Base-by-base conservation (phyloP, 2,888 invertebrate species). In the Perizoma flavofasciatum region DNA sequence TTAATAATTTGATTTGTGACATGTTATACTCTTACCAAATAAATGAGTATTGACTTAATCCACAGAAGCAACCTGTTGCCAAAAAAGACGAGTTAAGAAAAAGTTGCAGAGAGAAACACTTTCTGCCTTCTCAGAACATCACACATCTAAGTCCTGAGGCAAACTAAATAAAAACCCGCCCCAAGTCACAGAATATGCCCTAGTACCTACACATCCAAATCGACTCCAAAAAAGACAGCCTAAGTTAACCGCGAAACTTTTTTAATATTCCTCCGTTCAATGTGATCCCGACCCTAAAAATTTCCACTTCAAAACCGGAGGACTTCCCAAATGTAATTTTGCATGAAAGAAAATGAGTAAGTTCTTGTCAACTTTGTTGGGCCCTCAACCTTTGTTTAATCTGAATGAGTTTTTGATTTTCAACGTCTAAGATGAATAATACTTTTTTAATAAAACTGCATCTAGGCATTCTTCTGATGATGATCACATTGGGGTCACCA, bases 221-320 rank as follows among this genome's bases (percentile, higher is more conserved):
- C 64, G 68, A 79, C 79, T 58, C 53, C 82, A 84, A 88, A 88
- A 87, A 89, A 89, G 88, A 89, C 89, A 89, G 89, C 88, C 83
- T 88, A 89, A 89, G 83, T 89, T 88, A 82, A 61, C 62, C 65
- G 78, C 74, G 70, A 85, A 91, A 91, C 85, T 91, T 91, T 91
- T 91, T 91, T 91, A 91, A 91, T 91, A 91, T 89, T 89, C 89
- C 49, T 83, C 81, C 87, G 85, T 86, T 85, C 86, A 78, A 79
- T 86, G 86, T 87, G 86, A 89, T 88, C 83, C 72, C 77, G 86
- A 79, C 84, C 85, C 81, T 76, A 81, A 81, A 84, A 86, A 84
- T 85, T 82, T 78, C 79, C 82, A 66, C 67, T 64, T 80, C 81
- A 82, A 79, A 77, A 79, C 74, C 75, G 77, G 75, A 77, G 79